Conservation (phyloP, 2,797 vertebrate genomes). For the Phataginus tetradactyla region DNA sequence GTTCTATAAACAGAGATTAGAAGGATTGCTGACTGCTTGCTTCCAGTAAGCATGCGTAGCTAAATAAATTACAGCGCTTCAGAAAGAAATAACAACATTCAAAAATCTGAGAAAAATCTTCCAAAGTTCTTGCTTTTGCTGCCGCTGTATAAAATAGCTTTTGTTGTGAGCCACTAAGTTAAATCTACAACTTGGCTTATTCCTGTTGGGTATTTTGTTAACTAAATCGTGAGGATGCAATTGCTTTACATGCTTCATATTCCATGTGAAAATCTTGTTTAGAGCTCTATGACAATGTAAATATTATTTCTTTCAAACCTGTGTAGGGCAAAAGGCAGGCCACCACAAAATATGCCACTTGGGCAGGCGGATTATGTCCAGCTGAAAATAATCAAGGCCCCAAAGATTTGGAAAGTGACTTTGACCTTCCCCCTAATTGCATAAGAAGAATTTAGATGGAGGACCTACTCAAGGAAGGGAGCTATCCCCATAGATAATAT, state of each 20-base stretch:
- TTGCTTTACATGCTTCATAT: conserved; percentile 36
- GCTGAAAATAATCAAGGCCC: too few relatives aligned
- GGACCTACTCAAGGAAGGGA: too few relatives aligned
- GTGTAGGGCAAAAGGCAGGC: too few relatives aligned
- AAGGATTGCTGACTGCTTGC: conserved; percentile 16
- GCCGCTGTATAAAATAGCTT: not conserved
- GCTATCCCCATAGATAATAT: too few relatives aligned
- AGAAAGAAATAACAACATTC: conserved; percentile 13
- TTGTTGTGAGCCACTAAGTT: conserved; percentile 8
- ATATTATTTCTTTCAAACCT: conserved; percentile 34
- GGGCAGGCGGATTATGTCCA: too few relatives aligned
- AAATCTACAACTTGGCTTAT: not conserved
- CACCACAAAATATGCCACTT: too few relatives aligned
- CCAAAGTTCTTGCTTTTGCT: conserved; percentile 13
- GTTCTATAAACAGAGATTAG: conserved; percentile 31
- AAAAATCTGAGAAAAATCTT: conserved; percentile 17
- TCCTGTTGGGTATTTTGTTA: conserved; percentile 50
- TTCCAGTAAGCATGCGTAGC: not conserved
- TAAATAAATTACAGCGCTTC: conserved; percentile 37
- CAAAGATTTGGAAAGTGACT: too few relatives aligned
- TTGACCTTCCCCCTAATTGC: too few relatives aligned
- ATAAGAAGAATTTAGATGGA: too few relatives aligned
- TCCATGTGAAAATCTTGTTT: conserved; percentile 51
- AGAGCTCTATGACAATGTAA: conserved; percentile 33
- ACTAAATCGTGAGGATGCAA: conserved; percentile 7